Evolutionary conservation across 2,888 invertebrate genomes (phyloP).

Genomic region (Phortica magna): DNA sequence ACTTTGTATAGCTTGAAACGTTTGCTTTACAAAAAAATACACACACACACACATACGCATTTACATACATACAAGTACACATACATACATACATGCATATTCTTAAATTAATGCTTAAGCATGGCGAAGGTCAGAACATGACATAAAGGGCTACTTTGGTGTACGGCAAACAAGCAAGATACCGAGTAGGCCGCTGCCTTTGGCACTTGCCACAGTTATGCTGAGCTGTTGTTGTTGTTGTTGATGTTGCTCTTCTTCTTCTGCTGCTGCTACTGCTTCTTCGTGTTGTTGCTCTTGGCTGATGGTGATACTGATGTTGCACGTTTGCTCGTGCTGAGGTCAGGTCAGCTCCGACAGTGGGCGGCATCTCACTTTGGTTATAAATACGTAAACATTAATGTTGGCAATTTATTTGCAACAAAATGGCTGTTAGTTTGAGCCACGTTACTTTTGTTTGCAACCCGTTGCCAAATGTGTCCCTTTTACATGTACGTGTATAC

Average conservation of each 20-base stretch:
- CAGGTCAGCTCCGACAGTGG: neutral
- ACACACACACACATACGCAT: neutral
- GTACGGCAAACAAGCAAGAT: neutral
- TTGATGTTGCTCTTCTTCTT: slow-evolving; percentile 7
- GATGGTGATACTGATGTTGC: neutral
- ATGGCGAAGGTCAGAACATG: slow-evolving; percentile 57
- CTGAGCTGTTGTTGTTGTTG: neutral
- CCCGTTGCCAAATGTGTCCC: too few relatives aligned
- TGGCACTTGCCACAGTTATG: neutral
- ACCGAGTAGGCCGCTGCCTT: neutral
- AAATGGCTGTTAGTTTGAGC: too few relatives aligned
- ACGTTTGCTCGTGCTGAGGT: neutral
- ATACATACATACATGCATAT: neutral
- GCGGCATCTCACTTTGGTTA: slow-evolving; percentile 27
- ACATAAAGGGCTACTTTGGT: slow-evolving; percentile 45
- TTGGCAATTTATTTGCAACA: slow-evolving; percentile 40
- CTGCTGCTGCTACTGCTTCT: slow-evolving; percentile 1
- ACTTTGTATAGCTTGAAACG: too few relatives aligned
- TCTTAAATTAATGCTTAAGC: slow-evolving; percentile 56
- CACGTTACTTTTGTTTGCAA: too few relatives aligned
- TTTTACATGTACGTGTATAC: too few relatives aligned
- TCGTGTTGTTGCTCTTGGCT: neutral
- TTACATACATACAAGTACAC: neutral
- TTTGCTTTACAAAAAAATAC: neutral
- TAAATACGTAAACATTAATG: slow-evolving; percentile 46